Evolutionary conservation across 2,113 vertebrate species (phyloP).

Genomic region (Cottus gobio): DNA sequence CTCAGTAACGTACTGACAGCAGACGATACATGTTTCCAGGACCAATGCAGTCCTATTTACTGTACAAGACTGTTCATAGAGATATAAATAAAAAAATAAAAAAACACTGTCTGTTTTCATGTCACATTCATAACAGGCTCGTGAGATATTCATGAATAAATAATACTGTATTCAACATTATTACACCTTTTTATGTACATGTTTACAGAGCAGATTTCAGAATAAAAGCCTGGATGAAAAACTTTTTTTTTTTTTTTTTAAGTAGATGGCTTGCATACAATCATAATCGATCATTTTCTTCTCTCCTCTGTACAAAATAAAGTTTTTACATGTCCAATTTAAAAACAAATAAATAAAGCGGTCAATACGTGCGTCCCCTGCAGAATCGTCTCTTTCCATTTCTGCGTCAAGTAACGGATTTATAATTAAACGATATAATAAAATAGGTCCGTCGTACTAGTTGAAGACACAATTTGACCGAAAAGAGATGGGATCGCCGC

Average conservation of each 20-base stretch:
- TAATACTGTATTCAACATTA: constrained; percentile 10
- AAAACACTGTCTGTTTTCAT: constrained; percentile 28
- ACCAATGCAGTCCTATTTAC: not conserved
- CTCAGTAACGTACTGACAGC: constrained; percentile 20
- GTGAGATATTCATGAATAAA: constrained; percentile 27
- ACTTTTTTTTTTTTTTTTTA: too few species aligned
- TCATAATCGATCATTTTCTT: not conserved
- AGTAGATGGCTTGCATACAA: not conserved
- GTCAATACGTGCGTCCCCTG: not conserved
- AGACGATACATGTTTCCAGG: not conserved
- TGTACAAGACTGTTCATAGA: constrained; percentile 29
- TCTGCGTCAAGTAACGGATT: not conserved
- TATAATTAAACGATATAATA: not conserved
- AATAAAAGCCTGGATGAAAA: constrained; percentile 5
- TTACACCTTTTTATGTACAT: not conserved
- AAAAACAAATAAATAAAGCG: not conserved
- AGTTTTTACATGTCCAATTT: not conserved
- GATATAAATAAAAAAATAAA: not conserved
- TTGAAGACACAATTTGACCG: too few species aligned
- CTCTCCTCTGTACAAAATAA: not conserved
- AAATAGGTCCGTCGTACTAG: not conserved
- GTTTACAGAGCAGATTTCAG: constrained; percentile 51
- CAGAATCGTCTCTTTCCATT: not conserved
- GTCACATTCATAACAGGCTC: constrained; percentile 55
- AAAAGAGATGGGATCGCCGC: too few species aligned